Evolutionary conservation across 2,113 vertebrate genomes (phyloP), one percentile per base, ranked within the genome.

Genomic region (Scophthalmus maximus): DNA sequence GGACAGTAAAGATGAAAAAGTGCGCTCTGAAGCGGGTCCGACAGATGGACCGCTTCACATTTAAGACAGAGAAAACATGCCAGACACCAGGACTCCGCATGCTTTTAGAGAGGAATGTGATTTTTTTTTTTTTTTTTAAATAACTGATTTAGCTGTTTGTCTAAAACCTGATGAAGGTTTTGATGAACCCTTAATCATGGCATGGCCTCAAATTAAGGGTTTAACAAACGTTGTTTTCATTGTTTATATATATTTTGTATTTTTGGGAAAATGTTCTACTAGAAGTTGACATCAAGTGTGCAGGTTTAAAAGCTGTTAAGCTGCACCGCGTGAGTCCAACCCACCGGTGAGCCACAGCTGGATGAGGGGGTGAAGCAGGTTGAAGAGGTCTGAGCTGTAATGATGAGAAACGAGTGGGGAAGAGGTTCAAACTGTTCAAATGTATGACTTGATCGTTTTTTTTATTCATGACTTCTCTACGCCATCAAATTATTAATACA

Each of bases 41-140:
- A 73, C 77, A 42, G 50, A 40, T 32, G n/a, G 71, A 69, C 79
- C 72, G 14, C 23, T 83, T 85, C 82, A 85, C 84, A 83, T 85
- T 85, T 83, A 64, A 75, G 50, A 71, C 40, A 52, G 26, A 60
- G 51, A 47, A 2, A 22, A 10, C n/a, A n/a, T n/a, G n/a, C n/a
- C n/a, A n/a, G n/a, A n/a, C n/a, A n/a, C 3, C 20, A 12, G 46
- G 20, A 10, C 10, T 3, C 8, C 1, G 20, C 9, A 9, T 22
- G 40, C 17, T 44, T n/a, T 18, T 3, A 8, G 11, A 38, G 8
- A 14, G 36, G 14, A 9, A 38, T 38, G 36, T 1, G 2, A 38
- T 14, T 12, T 44, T 12, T 44, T 44, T 17, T 12, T 44, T 2
- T 6, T n/a, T 4, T 44, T 6, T 34, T 34, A 5, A 44, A n/a